A percentile compares a stretch with the other conserved stretches of the same genome.
Evolutionary conservation across 1,140 invertebrate species (phyloP).

Genomic region (Gryon sp.): DNA sequence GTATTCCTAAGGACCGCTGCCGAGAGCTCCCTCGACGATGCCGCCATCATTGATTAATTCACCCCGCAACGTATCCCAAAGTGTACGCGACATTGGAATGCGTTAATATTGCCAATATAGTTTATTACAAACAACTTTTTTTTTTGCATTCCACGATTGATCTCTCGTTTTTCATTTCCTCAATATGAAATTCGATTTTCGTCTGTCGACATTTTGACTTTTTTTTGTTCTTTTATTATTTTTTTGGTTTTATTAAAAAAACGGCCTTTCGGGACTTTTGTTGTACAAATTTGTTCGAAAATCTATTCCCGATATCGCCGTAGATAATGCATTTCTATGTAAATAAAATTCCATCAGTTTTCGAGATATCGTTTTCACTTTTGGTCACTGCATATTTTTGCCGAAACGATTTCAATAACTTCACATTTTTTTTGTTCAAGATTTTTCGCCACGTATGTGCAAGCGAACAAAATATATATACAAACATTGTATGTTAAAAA

Average conservation of each 20-base stretch:
- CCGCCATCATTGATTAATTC: constrained; percentile 57
- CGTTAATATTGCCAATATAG: constrained; percentile 57
- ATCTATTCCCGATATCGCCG: constrained; percentile 39
- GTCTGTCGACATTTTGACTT: too few species aligned
- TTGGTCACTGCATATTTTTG: constrained; percentile 25
- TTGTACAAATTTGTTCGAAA: constrained; percentile 32
- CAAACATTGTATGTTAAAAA: not conserved
- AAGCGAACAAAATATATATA: too few species aligned
- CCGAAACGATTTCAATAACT: constrained; percentile 19
- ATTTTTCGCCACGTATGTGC: too few species aligned
- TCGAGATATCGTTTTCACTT: constrained; percentile 25
- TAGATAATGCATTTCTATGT: constrained; percentile 44
- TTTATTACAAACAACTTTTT: constrained; percentile 5
- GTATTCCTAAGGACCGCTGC: constrained; percentile 48
- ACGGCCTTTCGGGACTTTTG: not conserved
- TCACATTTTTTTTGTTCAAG: constrained; percentile 9
- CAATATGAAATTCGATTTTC: constrained; percentile 33
- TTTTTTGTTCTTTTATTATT: not conserved
- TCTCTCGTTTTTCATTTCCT: not conserved
- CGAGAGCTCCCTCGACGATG: constrained; percentile 4
- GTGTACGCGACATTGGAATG: constrained; percentile 44
- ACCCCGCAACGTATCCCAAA: constrained; percentile 34
- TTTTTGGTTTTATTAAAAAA: not conserved
- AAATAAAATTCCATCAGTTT: constrained; percentile 38
- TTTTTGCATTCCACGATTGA: too few species aligned